Percentiles rank a stretch among this genome's conserved stretches.
Evolutionary conservation across 2,888 invertebrate species (phyloP).

Genomic region (Pseudococcus viburni): DNA sequence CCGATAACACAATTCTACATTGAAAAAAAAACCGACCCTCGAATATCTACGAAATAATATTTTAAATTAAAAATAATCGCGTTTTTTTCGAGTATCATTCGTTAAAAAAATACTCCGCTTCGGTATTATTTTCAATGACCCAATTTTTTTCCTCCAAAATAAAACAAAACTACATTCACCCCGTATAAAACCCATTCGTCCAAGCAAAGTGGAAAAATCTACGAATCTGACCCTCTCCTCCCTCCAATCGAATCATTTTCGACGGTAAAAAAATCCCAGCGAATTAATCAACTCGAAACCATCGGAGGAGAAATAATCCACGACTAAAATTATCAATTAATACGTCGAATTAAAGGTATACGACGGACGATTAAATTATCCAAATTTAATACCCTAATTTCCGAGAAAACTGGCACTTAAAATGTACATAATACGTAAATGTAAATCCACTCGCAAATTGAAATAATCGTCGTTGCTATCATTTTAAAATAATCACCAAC

Average conservation of each 20-base stretch:
- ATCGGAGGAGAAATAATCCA: not conserved
- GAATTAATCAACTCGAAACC: slow-evolving; percentile 1
- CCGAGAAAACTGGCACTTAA: not conserved
- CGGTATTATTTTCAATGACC: not conserved
- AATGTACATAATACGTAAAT: not conserved
- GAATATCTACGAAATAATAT: not conserved
- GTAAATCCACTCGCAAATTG: slow-evolving; percentile 2
- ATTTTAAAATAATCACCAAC: not conserved
- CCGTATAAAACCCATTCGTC: not conserved
- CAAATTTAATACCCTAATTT: not conserved
- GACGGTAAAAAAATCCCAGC: not conserved
- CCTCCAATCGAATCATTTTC: not conserved
- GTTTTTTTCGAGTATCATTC: slow-evolving; percentile 2
- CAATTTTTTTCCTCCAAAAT: slow-evolving; percentile 1
- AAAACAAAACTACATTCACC: not conserved
- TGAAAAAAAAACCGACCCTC: not conserved
- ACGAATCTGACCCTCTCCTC: not conserved
- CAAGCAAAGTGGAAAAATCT: not conserved
- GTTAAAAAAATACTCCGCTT: not conserved
- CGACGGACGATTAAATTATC: slow-evolving; percentile 24
- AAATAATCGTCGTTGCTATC: not conserved
- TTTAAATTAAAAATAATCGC: slow-evolving; percentile 29
- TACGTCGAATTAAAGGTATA: slow-evolving; percentile 1
- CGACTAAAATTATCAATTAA: not conserved
- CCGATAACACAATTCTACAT: not conserved